A percentile compares a stretch with the other conserved stretches of the same genome.
Evolutionary conservation across 2,797 vertebrate species (phyloP).

Genomic region (Streptopelia turtur): DNA sequence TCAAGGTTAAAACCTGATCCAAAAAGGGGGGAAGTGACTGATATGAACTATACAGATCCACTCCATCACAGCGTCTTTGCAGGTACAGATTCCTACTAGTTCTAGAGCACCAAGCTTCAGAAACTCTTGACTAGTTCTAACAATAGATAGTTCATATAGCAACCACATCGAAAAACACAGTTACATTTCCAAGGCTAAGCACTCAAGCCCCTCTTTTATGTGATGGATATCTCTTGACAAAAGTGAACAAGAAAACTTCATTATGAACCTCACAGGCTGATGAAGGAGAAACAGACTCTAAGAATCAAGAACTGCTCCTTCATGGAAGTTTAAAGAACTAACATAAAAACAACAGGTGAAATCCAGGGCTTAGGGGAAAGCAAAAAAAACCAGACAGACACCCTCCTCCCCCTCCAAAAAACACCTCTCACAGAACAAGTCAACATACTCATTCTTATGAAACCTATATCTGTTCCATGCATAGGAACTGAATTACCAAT

Average conservation of each 20-base stretch:
- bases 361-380: neutral
- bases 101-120: neutral
- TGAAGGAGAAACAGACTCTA: neutral
- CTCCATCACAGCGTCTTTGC: neutral
- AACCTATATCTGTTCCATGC: neutral
- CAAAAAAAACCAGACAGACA: neutral
- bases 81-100: neutral
- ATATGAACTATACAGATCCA: neutral
- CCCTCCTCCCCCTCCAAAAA: no score
- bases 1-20: neutral
- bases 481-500: neutral
- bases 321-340: neutral
- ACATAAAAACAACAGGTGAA: neutral
- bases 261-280: neutral
- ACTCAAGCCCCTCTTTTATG: neutral
- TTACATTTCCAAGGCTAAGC: neutral
- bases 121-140: neutral
- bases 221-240: neutral
- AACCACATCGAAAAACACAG: neutral
- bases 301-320: neutral
- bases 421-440: neutral
- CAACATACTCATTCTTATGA: neutral
- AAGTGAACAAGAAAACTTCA: neutral
- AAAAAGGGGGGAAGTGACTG: neutral
- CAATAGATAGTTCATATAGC: neutral